Conservation (phyloP, 2,888 invertebrate genomes). For the Caenorhabditis doughertyi region DNA sequence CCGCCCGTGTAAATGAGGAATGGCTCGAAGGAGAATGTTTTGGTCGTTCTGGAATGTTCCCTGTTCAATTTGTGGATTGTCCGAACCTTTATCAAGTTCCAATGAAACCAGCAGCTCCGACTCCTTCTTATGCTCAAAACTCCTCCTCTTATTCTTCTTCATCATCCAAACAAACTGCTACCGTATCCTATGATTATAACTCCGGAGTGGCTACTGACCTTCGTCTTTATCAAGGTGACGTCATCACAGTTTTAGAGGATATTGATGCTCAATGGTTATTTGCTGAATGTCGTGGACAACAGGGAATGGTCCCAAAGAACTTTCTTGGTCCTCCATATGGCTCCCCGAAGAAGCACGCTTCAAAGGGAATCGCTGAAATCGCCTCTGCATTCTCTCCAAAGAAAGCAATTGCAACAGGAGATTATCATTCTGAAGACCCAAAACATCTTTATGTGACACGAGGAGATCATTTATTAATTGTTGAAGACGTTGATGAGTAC, state of each 20-base stretch:
- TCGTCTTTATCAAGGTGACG: conserved; percentile 62
- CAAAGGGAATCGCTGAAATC: conserved; percentile 64
- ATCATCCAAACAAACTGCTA: conserved; percentile 62
- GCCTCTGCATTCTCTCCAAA: conserved; percentile 60
- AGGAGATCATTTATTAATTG: conserved; percentile 69
- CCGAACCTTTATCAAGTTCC: conserved; percentile 63
- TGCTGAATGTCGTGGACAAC: conserved; percentile 67
- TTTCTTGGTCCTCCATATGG: conserved; percentile 65
- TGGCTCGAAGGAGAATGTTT: conserved; percentile 78
- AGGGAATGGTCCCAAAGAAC: conserved; percentile 76
- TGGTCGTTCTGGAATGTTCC: conserved; percentile 78
- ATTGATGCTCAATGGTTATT: conserved; percentile 69
- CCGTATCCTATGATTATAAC: conserved; percentile 75
- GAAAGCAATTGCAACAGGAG: conserved; percentile 61
- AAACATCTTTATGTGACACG: conserved; percentile 71
- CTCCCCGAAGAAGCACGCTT: conserved; percentile 58
- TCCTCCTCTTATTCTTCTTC: not conserved
- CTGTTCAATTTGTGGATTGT: conserved; percentile 73
- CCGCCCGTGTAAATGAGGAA: conserved; percentile 74
- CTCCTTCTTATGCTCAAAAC: conserved; percentile 3
- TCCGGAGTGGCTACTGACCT: conserved; percentile 72
- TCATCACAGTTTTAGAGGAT: conserved; percentile 64
- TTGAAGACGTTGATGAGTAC: conserved; percentile 72
- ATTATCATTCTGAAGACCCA: conserved; percentile 71
- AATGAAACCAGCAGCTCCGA: conserved; percentile 3